Base-by-base conservation (phyloP, 2,797 vertebrate genomes). In the Microtus obscurus region DNA sequence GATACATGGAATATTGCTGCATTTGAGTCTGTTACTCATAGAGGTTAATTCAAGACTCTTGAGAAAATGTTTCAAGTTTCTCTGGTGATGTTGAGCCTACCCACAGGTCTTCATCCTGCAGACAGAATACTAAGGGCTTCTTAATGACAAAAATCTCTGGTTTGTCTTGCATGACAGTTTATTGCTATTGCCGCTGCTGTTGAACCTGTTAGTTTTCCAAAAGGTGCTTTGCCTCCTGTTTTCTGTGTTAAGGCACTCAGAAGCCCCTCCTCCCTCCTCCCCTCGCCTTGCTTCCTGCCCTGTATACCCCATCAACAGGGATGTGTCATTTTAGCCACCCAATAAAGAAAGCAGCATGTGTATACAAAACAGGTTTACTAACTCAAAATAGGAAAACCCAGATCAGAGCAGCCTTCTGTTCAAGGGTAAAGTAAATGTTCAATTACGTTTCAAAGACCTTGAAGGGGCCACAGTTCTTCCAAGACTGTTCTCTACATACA, bases 21-120 rank as follows among this genome's bases (percentile, higher is more conserved):
- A 19, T 53, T 63, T 76, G 61, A 93, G 45, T 87, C 87, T 93
- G 67, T 82, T 96, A 94, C 63, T 59, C 45, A 71, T 34, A 80
- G 82, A 85, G 79, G 34, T 76, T n/a, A 76, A 48, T 69, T 79
- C 65, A 51, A 61, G 76, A 77, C 56, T 95, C 89, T 53, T 19
- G 48, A 77, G 91, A 83, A 95, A 78, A n/a, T 40, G 16, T 23
- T 89, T 45, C 53, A 82, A 89, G 87, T 56, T 83, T 81, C 65
- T 63, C 71, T 6, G 45, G 29, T 53, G 16, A 29, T 74, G 40
- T 25, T 12, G 27, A 81, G 14, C 51, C 89, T 76, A 34, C 59
- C 76, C n/a, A 11, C 8, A 13, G 45, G 83, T 37, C 27, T 53
- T 71, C n/a, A 12, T 45, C n/a, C 79, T 85, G 40, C 61, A 73